phyloP scores from a whole-genome alignment of 2,797 vertebrate genomes.

The Sebastes steindachneri region DNA sequence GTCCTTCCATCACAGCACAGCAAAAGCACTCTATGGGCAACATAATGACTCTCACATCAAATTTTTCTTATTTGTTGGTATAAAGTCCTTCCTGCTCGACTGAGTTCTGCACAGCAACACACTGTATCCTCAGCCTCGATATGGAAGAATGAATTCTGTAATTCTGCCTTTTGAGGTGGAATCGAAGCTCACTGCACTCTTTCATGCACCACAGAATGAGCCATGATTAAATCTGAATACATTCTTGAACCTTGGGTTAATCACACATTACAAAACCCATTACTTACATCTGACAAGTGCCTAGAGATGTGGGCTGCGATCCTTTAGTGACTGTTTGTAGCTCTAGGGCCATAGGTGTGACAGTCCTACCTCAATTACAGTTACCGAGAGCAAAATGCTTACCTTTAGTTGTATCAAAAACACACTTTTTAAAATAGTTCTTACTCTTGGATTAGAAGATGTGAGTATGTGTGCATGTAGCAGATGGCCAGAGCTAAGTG shows the following conservation, averaged over 20 bases:
- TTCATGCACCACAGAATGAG: constrained; percentile 67
- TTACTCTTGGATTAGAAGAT: neutral
- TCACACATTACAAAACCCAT: constrained; percentile 80
- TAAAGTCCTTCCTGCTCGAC: constrained; percentile 62
- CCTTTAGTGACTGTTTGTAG: constrained; percentile 52
- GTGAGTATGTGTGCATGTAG: neutral
- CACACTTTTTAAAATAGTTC: neutral
- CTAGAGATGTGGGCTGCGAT: constrained; percentile 64
- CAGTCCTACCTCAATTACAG: constrained; percentile 48
- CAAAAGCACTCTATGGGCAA: constrained; percentile 14
- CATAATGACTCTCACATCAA: constrained; percentile 37
- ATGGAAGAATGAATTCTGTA: constrained; percentile 71
- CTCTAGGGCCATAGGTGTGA: constrained; percentile 45
- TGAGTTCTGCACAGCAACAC: constrained; percentile 58
- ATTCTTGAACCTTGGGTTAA: constrained; percentile 78
- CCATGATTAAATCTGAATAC: constrained; percentile 78
- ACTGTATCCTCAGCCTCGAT: constrained; percentile 58
- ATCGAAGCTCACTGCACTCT: constrained; percentile 70
- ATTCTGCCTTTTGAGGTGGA: constrained; percentile 79
- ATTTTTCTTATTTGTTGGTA: constrained; percentile 52
- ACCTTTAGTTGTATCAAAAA: constrained; percentile 10
- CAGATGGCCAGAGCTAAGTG: neutral
- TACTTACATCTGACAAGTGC: constrained; percentile 80
- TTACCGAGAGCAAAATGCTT: constrained; percentile 12
- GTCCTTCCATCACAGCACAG: constrained; percentile 9